Evolutionary conservation across 2,888 invertebrate genomes (phyloP), one percentile per base, ranked within the genome.

Genomic region (Nasonia oneida): DNA sequence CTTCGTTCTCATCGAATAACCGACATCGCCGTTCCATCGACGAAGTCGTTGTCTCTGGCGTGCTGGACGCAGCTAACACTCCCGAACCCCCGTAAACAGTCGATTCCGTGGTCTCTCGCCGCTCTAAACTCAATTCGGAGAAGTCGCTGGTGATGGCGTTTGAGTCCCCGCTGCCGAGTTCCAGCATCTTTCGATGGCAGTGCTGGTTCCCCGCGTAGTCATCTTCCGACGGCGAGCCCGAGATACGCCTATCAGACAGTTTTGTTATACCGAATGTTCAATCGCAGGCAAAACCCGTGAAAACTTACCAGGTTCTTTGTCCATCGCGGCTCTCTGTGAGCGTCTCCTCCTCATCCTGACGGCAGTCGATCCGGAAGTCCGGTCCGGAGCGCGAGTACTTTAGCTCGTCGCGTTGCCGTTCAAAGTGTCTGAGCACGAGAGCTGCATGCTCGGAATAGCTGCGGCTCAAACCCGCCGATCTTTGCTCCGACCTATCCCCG

Each of bases 391-490:
- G 81, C n/a, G 74, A 79, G 39, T 14, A 78, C 50, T 67, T 76
- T 10, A 42, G 77, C 33, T n/a, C 73, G 3, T 73, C 79, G 37
- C 81, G 81, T 23, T 81, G 79, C 14, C 80, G 81, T 14, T 81
- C 39, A 14, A 70, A 82, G 47, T 87, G 86, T 23, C 77, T 71
- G 29, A 87, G 87, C 8, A 87, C 42, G 12, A 87, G 73, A 37
- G 42, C 75, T 18, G 87, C 86, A 57, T 87, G 84, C 53, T 84
- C 86, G 18, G 86, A 86, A 67, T 87, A 87, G 53, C 84, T 86
- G 14, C 86, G 81, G 23, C 6, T 78, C 75, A 87, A 37, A n/a
- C 84, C 83, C 1, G 57, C 8, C 39, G 81, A 86, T 83, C 18
- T 57, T 75, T 50, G 29, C 15, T 42, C 80, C 33, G 18, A 47